Percentiles rank a stretch among this genome's conserved stretches.
Evolutionary conservation across 2,113 vertebrate species (phyloP).

Genomic region (Leuciscus idus): DNA sequence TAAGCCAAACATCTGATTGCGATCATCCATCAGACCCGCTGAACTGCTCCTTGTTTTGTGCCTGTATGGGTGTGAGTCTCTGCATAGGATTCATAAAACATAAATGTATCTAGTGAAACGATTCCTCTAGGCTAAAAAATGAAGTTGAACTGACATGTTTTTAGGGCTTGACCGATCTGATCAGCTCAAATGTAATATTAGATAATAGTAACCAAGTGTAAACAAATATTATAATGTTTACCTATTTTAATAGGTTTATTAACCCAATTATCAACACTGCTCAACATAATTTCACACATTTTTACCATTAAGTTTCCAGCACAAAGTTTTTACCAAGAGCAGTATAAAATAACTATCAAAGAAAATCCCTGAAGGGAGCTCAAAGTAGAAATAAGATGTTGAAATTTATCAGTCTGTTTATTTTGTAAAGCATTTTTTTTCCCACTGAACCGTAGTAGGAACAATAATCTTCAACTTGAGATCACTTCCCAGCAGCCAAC

Average conservation of each 20-base stretch:
- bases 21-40: constrained; percentile 24
- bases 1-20: constrained; percentile 59
- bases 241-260: neutral
- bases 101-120: neutral
- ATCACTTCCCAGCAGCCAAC: neutral
- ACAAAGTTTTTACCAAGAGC: neutral
- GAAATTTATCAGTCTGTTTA: neutral
- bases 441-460: neutral
- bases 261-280: neutral
- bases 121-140: neutral
- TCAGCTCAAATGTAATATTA: neutral
- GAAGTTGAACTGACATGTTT: neutral
- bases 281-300: neutral
- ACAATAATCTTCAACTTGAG: neutral
- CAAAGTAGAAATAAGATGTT: neutral
- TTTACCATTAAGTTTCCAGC: neutral
- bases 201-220: neutral
- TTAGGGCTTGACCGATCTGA: neutral
- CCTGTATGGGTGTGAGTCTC: neutral
- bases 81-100: neutral
- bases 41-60: constrained; percentile 28
- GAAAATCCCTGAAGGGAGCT: neutral
- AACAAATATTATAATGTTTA: neutral
- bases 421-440: neutral
- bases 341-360: neutral